Percentiles rank a stretch among this genome's conserved stretches.
Conservation (phyloP, 2,888 invertebrate genomes). For the Leptinotarsa rubiginosa region DNA sequence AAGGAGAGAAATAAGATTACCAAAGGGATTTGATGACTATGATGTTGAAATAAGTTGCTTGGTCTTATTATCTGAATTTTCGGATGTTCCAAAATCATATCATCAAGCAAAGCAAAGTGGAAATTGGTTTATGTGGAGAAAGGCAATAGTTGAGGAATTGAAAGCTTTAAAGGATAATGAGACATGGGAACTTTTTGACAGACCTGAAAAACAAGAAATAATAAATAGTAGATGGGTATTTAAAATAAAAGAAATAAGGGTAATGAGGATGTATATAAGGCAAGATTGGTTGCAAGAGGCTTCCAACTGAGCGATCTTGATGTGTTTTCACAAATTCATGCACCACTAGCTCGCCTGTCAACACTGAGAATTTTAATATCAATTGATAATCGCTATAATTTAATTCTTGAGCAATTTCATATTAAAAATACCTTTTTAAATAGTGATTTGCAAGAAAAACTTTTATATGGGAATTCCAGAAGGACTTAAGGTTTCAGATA, state of each 20-base stretch:
- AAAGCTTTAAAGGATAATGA: constrained; percentile 36
- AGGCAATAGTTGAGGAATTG: constrained; percentile 25
- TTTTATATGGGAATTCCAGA: constrained; percentile 34
- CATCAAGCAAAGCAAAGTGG: constrained; percentile 30
- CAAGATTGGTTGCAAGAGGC: constrained; percentile 38
- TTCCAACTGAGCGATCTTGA: constrained; percentile 33
- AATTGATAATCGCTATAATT: constrained; percentile 27
- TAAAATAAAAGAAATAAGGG: constrained; percentile 31
- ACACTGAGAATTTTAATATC: constrained; percentile 32
- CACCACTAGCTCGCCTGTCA: constrained; percentile 31
- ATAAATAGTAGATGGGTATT: constrained; percentile 38
- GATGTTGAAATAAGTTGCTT: constrained; percentile 41
- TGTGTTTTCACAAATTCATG: constrained; percentile 26
- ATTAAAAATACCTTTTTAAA: constrained; percentile 35
- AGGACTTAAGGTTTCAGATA: constrained; percentile 24
- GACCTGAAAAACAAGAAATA: constrained; percentile 32
- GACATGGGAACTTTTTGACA: constrained; percentile 36
- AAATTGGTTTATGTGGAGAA: constrained; percentile 35
- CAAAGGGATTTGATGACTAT: constrained; percentile 31
- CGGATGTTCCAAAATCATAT: constrained; percentile 32
- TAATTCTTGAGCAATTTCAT: constrained; percentile 34
- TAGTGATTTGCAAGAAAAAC: constrained; percentile 26
- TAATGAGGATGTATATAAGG: constrained; percentile 34
- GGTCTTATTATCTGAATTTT: constrained; percentile 36
- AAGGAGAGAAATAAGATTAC: constrained; percentile 35